Evolutionary conservation across 2,888 invertebrate genomes (phyloP).

Genomic region (Pandemis cinnamomeana): DNA sequence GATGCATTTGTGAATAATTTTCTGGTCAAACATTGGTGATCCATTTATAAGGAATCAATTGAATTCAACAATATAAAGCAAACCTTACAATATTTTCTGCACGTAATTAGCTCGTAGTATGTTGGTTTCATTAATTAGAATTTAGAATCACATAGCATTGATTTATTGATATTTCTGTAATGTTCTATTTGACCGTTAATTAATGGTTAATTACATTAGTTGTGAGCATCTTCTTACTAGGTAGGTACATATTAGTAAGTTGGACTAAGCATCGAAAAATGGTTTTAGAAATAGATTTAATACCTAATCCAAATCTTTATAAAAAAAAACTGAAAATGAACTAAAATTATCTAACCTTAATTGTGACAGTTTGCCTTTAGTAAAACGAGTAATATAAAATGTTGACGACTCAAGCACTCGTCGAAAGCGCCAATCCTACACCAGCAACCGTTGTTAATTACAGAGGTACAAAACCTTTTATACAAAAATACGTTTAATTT

Average conservation of each 20-base stretch:
- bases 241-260: not conserved
- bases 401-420: not conserved
- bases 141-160: conserved; percentile 9
- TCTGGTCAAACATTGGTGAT: no score
- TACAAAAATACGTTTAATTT: conserved; percentile 19
- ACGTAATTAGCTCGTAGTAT: not conserved
- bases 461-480: conserved; percentile 22
- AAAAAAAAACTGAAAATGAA: no score
- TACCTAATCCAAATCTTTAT: not conserved
- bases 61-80: not conserved
- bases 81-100: not conserved
- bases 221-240: not conserved
- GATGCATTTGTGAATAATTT: no score
- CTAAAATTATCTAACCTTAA: not conserved
- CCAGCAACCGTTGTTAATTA: conserved; percentile 3
- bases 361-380: not conserved
- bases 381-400: not conserved
- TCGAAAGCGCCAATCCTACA: not conserved
- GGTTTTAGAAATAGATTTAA: not conserved
- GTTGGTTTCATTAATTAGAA: conserved; percentile 8
- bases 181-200: conserved; percentile 1
- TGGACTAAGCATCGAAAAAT: not conserved
- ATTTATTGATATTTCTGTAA: conserved; percentile 3
- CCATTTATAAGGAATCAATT: not conserved
- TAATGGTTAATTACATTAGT: not conserved